A percentile compares a stretch with the other conserved stretches of the same genome.
phyloP scores from a whole-genome alignment of 2,113 vertebrate genomes.

The Datnioides undecimradiatus region DNA sequence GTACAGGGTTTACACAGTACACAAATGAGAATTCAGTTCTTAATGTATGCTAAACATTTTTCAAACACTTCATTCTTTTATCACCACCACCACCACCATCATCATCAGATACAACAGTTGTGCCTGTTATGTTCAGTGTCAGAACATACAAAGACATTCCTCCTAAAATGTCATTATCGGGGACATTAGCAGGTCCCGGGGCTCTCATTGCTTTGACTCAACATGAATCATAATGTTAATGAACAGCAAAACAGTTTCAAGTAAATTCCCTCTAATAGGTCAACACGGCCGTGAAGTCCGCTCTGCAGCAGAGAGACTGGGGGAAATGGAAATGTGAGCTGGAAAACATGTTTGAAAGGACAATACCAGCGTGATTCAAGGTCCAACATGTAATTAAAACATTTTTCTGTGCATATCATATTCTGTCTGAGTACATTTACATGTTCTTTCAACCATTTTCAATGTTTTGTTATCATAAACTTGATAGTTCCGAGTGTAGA shows the following conservation, averaged over 20 bases:
- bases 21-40: constrained; percentile 4
- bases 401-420: not conserved
- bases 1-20: not conserved
- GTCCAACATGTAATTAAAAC: not conserved
- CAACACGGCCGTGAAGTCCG: constrained; percentile 21
- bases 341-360: constrained; percentile 1
- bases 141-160: constrained; percentile 40
- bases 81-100: constrained; percentile 12
- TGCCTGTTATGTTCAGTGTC: constrained; percentile 31
- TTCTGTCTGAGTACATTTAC: not conserved
- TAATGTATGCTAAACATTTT: constrained; percentile 15
- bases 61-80: constrained; percentile 13
- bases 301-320: not conserved
- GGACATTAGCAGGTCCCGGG: constrained; percentile 60
- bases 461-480: not conserved
- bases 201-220: constrained; percentile 46
- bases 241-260: constrained; percentile 55
- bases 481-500: not conserved
- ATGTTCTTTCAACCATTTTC: not conserved
- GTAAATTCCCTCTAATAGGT: constrained; percentile 32
- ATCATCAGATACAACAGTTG: constrained; percentile 19
- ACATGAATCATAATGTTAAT: constrained; percentile 72
- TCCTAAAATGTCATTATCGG: constrained; percentile 60
- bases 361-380: too few species aligned
- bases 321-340: not conserved